These are phyloP conservation scores for Phoenoteleia sp. DNA, from an alignment of 2,888 invertebrate species.

Conservation along the genomic window DNA sequence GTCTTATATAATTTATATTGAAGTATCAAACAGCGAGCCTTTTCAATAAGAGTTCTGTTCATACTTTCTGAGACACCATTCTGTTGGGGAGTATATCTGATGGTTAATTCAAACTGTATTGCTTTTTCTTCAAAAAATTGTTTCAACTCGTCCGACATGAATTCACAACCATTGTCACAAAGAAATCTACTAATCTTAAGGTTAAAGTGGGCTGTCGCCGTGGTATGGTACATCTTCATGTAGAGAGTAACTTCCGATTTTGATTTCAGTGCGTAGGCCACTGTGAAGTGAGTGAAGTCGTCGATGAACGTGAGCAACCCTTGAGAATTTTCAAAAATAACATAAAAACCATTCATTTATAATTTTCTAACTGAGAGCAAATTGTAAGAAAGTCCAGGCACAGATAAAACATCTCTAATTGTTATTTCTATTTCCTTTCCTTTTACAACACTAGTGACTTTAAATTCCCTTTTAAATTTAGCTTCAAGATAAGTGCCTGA, in stretches of 20 bases:
- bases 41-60: slow-evolving; percentile 81
- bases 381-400: slow-evolving; percentile 67
- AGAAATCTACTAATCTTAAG: slow-evolving; percentile 71
- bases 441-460: slow-evolving; percentile 10
- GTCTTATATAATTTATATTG: slow-evolving; percentile 79
- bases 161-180: slow-evolving; percentile 77
- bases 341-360: slow-evolving; percentile 71
- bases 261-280: background rate
- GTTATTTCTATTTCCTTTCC: slow-evolving; percentile 42
- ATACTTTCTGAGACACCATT: slow-evolving; percentile 77
- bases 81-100: slow-evolving; percentile 78
- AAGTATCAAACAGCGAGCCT: slow-evolving; percentile 81
- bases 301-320: slow-evolving; percentile 46
- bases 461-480: slow-evolving; percentile 21
- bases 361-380: slow-evolving; percentile 74
- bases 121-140: slow-evolving; percentile 73
- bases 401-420: slow-evolving; percentile 70
- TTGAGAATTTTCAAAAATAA: slow-evolving; percentile 74
- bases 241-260: slow-evolving; percentile 1
- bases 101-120: slow-evolving; percentile 75
- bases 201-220: slow-evolving; percentile 23
- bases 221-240: slow-evolving; percentile 11
- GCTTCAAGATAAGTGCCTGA: slow-evolving; percentile 47
- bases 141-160: slow-evolving; percentile 73
- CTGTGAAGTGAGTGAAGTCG: slow-evolving; percentile 36